Evolutionary conservation across 1,140 invertebrate species (phyloP).

Genomic region (Bombus difficillimus): DNA sequence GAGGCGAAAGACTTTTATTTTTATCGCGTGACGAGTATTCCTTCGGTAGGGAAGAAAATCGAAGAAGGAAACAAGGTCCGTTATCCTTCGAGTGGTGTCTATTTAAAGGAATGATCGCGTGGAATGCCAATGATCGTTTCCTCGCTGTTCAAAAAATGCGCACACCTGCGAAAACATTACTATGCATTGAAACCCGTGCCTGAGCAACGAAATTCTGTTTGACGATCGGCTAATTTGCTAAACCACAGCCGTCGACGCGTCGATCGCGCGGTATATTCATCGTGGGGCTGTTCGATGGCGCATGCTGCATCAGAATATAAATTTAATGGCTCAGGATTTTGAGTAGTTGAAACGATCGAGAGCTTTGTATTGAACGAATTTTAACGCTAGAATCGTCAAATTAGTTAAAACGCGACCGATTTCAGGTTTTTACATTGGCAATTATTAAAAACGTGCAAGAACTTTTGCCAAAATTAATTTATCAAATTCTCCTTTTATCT

Average conservation of each 20-base stretch:
- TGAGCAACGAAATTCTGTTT: neutral
- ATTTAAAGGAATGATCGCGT: constrained; percentile 40
- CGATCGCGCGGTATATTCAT: neutral
- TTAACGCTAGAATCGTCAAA: too few species aligned
- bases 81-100: constrained; percentile 32
- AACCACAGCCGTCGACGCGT: neutral
- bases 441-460: neutral
- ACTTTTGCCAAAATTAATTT: neutral
- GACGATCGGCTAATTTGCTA: neutral
- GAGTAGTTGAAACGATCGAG: neutral
- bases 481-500: neutral
- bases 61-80: constrained; percentile 17
- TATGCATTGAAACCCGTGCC: neutral
- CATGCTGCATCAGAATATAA: neutral
- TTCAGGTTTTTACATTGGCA: neutral
- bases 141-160: neutral
- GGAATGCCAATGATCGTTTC: constrained; percentile 5
- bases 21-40: neutral
- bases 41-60: neutral
- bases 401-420: neutral
- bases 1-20: neutral
- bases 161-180: neutral
- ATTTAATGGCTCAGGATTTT: neutral
- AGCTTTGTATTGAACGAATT: too few species aligned
- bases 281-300: neutral